phyloP scores from a whole-genome alignment of 2,113 vertebrate genomes.

The Arenaria interpres region DNA sequence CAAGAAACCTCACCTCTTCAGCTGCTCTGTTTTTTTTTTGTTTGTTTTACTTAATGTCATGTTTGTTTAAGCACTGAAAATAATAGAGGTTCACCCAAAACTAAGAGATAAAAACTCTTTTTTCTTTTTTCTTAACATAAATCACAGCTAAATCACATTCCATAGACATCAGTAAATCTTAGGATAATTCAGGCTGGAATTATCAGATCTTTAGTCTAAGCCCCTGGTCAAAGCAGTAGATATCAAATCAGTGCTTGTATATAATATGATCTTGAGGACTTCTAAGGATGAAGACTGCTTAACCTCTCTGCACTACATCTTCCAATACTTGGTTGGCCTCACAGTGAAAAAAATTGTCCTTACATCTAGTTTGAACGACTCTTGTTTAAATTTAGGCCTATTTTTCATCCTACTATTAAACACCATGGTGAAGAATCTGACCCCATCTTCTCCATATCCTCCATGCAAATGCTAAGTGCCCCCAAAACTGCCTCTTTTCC shows the following conservation, averaged over 20 bases:
- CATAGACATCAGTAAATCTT: background rate
- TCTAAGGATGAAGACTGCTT: background rate
- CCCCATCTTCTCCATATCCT: background rate
- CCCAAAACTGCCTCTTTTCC: background rate
- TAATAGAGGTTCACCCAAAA: background rate
- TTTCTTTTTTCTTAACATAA: background rate
- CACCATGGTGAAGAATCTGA: too few species aligned
- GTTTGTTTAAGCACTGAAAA: background rate
- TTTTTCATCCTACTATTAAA: background rate
- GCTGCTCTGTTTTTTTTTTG: background rate
- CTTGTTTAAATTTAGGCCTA: background rate
- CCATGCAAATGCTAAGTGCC: background rate
- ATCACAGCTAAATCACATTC: background rate
- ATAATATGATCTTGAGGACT: background rate
- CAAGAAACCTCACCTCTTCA: background rate
- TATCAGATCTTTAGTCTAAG: background rate
- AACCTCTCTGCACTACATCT: background rate
- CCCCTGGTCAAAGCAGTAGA: background rate
- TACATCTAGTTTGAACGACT: background rate
- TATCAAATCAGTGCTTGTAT: background rate
- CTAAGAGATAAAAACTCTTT: background rate
- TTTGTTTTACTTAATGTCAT: background rate
- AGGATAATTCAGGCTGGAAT: background rate
- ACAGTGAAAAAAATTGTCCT: background rate
- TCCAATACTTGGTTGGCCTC: background rate